A percentile compares a stretch with the other conserved stretches of the same genome.
Conservation (phyloP, 2,888 invertebrate species). For the Acholoe squamosa region DNA sequence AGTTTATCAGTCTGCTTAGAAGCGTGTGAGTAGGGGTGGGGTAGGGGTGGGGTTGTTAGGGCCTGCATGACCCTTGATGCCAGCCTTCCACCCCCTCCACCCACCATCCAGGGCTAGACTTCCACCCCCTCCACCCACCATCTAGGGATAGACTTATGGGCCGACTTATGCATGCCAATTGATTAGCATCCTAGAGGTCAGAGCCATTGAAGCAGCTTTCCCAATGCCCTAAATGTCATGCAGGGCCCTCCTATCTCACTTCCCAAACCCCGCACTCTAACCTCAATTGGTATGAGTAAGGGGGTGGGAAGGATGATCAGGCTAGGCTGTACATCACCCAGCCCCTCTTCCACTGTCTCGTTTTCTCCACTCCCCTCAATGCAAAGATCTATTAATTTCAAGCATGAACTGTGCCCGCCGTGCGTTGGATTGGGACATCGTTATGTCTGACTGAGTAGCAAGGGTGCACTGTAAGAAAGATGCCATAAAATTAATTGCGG, state of each 20-base stretch:
- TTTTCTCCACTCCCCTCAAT: neutral
- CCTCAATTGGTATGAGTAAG: neutral
- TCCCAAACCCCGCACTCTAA: neutral
- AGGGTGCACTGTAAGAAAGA: too few relatives aligned
- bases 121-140: neutral
- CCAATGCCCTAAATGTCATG: neutral
- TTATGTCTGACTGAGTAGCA: slow-evolving; percentile 23
- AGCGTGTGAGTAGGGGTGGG: neutral
- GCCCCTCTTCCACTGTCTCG: neutral
- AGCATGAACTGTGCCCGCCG: slow-evolving; percentile 55
- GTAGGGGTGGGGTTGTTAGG: neutral
- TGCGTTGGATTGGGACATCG: slow-evolving; percentile 49
- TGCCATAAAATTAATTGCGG: too few relatives aligned
- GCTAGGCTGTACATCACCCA: neutral
- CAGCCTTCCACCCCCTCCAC: neutral
- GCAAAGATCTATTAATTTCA: slow-evolving; percentile 62
- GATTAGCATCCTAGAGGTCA: slow-evolving; percentile 14
- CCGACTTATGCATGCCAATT: slow-evolving; percentile 6
- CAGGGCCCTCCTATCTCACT: neutral
- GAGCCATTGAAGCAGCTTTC: neutral
- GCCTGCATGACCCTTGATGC: neutral
- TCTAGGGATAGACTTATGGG: neutral
- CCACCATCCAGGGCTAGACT: neutral
- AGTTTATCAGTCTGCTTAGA: neutral
- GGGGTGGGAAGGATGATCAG: neutral